A percentile compares a stretch with the other conserved stretches of the same genome.
Evolutionary conservation across 2,113 vertebrate genomes (phyloP).

Genomic region (Zosterops pallidus): DNA sequence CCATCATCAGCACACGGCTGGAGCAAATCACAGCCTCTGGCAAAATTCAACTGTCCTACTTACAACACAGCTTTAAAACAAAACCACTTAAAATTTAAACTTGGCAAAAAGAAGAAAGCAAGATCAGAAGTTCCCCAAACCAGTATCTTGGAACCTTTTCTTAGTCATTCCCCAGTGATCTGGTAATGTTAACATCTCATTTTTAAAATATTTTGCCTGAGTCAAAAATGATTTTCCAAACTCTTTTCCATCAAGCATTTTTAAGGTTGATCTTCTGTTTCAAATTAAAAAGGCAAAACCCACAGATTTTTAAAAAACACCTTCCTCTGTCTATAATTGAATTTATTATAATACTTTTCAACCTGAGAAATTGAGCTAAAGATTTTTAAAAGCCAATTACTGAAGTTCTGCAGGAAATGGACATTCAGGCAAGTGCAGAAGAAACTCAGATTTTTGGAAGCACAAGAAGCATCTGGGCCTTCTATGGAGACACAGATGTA

Average conservation of each 20-base stretch:
- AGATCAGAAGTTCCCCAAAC: background rate
- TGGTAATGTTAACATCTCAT: background rate
- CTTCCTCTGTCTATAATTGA: background rate
- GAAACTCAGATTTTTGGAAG: background rate
- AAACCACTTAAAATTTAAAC: background rate
- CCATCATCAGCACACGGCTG: rapidly evolving
- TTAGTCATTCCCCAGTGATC: background rate
- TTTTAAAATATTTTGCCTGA: background rate
- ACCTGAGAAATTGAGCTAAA: background rate
- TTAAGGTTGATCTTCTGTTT: background rate
- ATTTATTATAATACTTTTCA: background rate
- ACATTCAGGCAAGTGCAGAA: background rate
- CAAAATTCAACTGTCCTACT: background rate
- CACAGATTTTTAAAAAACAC: background rate
- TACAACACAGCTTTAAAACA: background rate
- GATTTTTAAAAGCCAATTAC: background rate
- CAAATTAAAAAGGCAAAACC: background rate
- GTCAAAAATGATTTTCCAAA: background rate
- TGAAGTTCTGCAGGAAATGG: background rate
- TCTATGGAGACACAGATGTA: background rate
- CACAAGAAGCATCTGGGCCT: background rate
- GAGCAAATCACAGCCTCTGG: background rate
- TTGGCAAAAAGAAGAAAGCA: background rate
- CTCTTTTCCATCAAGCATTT: background rate
- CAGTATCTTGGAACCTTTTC: rapidly evolving